Base-by-base conservation (phyloP, 1,140 invertebrate genomes). In the Oreohelix idahoensis region DNA sequence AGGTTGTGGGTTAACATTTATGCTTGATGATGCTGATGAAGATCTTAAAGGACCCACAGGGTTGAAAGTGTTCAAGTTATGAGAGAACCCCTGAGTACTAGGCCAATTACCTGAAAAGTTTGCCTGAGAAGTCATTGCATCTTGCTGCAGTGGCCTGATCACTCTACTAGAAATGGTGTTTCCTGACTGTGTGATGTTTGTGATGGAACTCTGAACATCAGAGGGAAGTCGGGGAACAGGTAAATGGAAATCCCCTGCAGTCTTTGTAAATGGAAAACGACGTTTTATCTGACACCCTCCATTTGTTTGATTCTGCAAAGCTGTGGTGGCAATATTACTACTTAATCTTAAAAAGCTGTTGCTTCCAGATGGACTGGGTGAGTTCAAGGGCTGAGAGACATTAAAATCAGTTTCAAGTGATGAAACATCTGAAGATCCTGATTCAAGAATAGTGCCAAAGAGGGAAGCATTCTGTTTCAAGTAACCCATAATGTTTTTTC, bases 401-500 rank as follows among this genome's bases (percentile, higher is more conserved):
- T 38, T 38, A 32, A 42, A 32, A 15, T 36, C 53, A 32, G 66
- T 42, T 20, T 35, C 39, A 11, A 32, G 29, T 23, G 42, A 26
- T 58, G 81, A 8, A 35, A 51, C 49, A n/a, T 71, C n/a, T 69
- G 81, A n/a, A 79, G 70, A 89, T 88, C 26, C 42, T 53, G 42
- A 49, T 35, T 51, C 74, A 75, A 89, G 84, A 20, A 89, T 66
- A 20, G 87, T 84, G 73, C 89, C 89, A 84, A 90, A 84, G 49
- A 88, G 70, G 45, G 85, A 79, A 71, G 88, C 73, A 76, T 93
- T 92, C 84, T 79, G 81, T 35, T 79, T 77, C 32, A 73, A 94
- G 86, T 91, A 91, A 70, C 92, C 90, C 71, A 88, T 89, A 85
- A 92, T 92, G 84, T 92, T 92, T 86, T 91, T 92, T 70, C 90